A percentile compares a stretch with the other conserved stretches of the same genome.
phyloP scores from a whole-genome alignment of 2,888 invertebrate genomes.

The Epirrhoe tristata region DNA sequence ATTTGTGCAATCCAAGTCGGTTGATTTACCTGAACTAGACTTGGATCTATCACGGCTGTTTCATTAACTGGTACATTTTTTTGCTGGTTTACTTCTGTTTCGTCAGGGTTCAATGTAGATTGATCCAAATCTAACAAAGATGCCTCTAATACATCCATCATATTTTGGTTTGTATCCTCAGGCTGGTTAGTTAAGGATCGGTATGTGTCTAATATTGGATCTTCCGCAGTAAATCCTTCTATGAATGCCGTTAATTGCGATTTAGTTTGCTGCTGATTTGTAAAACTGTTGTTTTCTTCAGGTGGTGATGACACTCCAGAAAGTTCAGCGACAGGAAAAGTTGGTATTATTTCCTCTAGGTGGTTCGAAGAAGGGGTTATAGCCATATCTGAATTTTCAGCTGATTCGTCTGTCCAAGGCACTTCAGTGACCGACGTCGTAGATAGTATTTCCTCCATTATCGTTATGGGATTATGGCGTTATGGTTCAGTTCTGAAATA shows the following conservation, averaged over 20 bases:
- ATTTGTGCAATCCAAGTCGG: too few species aligned
- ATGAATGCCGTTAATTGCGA: not conserved
- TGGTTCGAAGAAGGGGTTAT: not conserved
- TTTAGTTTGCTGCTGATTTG: not conserved
- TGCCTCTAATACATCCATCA: not conserved
- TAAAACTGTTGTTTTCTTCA: not conserved
- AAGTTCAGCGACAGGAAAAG: not conserved
- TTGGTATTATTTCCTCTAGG: not conserved
- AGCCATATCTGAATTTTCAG: not conserved
- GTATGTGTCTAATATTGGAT: not conserved
- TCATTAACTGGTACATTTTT: not conserved
- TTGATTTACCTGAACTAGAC: too few species aligned
- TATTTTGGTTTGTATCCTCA: conserved; percentile 4
- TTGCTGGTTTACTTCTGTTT: conserved; percentile 1
- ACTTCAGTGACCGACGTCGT: not conserved
- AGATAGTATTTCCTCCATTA: not conserved
- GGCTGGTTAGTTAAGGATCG: not conserved
- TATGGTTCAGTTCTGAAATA: not conserved
- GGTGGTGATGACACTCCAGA: not conserved
- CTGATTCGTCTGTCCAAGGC: not conserved
- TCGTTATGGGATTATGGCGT: too few species aligned
- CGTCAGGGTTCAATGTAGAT: not conserved
- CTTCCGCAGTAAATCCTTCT: not conserved
- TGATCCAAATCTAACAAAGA: not conserved
- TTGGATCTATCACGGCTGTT: too few species aligned